Conservation (phyloP, 92 coral and sea anemone species). For the Hydrozoanthus gracilis region DNA sequence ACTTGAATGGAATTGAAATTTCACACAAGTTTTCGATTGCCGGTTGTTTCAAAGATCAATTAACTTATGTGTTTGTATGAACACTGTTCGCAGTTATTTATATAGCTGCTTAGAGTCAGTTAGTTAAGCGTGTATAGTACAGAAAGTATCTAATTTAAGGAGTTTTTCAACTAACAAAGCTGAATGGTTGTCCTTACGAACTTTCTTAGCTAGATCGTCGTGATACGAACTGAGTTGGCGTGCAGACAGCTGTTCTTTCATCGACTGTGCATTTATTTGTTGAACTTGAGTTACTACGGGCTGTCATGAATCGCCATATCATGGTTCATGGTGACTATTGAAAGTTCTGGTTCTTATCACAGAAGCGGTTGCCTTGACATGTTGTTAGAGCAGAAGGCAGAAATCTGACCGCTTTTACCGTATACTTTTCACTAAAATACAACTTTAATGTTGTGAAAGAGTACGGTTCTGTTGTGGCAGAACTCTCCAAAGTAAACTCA, state of each 20-base stretch:
- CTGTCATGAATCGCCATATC: background rate
- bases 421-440: no score
- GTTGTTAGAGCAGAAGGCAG: no score
- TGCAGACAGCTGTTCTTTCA: conserved; percentile 12
- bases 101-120: background rate
- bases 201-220: background rate
- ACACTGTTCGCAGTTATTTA: background rate
- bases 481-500: no score
- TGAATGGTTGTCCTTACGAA: background rate
- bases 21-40: background rate
- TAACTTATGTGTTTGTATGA: conserved; percentile 6
- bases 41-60: background rate
- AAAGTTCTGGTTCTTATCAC: no score
- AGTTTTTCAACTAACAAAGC: background rate
- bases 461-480: no score
- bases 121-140: no score
- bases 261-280: conserved; percentile 32
- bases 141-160: background rate
- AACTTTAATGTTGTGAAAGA: no score
- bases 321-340: no score
- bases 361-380: no score
- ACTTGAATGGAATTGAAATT: background rate
- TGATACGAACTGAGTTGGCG: background rate
- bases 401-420: no score
- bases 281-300: background rate